Evolutionary conservation across 1,140 invertebrate species (phyloP), one percentile per base, ranked within the genome.

Genomic region (Drosophila obscura): DNA sequence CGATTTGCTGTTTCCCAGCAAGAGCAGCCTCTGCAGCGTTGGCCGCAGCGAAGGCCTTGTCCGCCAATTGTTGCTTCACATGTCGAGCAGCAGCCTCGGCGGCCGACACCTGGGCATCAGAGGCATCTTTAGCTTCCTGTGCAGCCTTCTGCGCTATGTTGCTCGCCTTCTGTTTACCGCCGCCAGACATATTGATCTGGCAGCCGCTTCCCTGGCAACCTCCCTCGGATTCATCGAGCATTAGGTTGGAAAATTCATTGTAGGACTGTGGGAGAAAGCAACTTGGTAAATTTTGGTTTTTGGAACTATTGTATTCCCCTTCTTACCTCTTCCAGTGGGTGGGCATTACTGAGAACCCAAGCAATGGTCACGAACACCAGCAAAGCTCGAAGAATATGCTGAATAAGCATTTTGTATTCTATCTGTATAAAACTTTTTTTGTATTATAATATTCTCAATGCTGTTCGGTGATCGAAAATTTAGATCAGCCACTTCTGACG

Each of bases 71-170:
- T 13, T 93, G 93, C 89, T 95, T 95, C 11, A 95, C 94, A 92
- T 95, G 88, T 24, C 93, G 94, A n/a, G 94, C 93, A 13, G 94
- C 94, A 73, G 94, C 94, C 41, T 94, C 93, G 6, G 94, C 94
- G 1, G 94, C 94, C 4, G 94, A 93, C 62, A 94, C 93, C 73
- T 95, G 94, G 0, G 94, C 94, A 24, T 94, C 94, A 39, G 94
- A 94, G 2, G 94, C 94, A 2, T 94, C 93, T 73, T 94, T 94
- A 0, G 94, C 94, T 75, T 94, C 94, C 24, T 93, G 92, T 0
- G 94, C 94, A 0, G 94, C 94, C 74, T 95, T 94, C 66, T 94
- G 93, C 1, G 94, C 94, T 58, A 95, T 94, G 76, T 92, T 94
- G 0, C 93, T 92, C 1, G 93, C 93, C 16, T 91, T 91, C 45